A percentile compares a stretch with the other conserved stretches of the same genome.
Conservation (phyloP, 2,113 vertebrate genomes). For the Saiga tatarica region DNA sequence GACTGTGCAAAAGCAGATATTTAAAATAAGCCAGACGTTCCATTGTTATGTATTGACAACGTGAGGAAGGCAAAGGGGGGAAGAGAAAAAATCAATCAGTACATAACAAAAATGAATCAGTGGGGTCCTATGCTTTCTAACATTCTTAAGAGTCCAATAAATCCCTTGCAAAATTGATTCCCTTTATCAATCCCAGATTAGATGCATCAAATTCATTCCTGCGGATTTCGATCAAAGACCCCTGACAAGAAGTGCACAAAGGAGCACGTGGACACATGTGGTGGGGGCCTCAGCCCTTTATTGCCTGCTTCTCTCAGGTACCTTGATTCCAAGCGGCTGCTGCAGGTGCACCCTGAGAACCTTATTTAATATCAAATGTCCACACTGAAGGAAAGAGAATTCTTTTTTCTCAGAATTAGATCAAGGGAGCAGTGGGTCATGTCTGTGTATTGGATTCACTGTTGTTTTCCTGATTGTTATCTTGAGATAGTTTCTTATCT, state of each 20-base stretch:
- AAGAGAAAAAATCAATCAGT: not conserved
- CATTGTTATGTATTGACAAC: not conserved
- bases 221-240: not conserved
- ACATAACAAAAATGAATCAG: not conserved
- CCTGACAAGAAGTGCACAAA: not conserved
- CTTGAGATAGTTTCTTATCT: not conserved
- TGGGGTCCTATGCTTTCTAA: not conserved
- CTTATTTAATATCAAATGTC: not conserved
- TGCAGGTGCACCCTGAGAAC: accelerated
- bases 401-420: not conserved
- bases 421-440: not conserved
- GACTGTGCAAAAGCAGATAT: not conserved
- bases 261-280: accelerated
- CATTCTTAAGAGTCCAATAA: constrained; percentile 8
- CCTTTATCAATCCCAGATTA: not conserved
- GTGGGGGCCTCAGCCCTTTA: not conserved
- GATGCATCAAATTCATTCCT: not conserved
- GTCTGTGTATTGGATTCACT: not conserved
- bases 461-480: not conserved
- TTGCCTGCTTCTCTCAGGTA: not conserved
- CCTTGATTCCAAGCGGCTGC: not conserved
- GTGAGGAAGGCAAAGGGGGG: not conserved
- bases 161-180: not conserved
- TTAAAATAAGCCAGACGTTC: not conserved
- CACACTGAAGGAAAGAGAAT: not conserved